Evolutionary conservation across 2,888 invertebrate genomes (phyloP).

Genomic region (Eurytoma californica): DNA sequence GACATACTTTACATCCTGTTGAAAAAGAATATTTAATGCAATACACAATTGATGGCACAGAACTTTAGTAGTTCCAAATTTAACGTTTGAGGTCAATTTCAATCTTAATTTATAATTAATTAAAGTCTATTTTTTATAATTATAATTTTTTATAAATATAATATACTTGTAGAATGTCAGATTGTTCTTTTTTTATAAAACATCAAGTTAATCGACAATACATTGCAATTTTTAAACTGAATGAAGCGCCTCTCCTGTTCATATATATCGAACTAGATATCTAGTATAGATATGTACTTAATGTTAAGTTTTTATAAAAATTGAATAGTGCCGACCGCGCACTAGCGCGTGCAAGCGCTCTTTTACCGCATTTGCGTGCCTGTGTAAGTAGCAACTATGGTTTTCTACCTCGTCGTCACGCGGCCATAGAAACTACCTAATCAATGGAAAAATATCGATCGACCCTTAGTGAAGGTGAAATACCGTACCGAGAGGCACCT

Average conservation of each 20-base stretch:
- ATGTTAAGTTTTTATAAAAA: not conserved
- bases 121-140: too few species aligned
- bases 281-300: too few species aligned
- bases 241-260: too few species aligned
- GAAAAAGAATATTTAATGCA: conserved; percentile 91
- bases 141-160: not conserved
- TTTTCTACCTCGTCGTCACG: conserved; percentile 47
- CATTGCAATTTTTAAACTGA: not conserved
- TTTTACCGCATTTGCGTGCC: not conserved
- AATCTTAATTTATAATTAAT: too few species aligned
- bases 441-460: conserved; percentile 69
- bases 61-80: conserved; percentile 50
- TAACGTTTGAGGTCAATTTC: not conserved
- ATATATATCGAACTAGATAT: too few species aligned
- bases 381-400: conserved; percentile 25
- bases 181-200: not conserved
- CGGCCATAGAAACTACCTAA: conserved; percentile 64
- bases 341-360: not conserved
- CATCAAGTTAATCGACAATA: not conserved
- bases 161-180: too few species aligned
- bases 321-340: not conserved
- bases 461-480: conserved; percentile 64
- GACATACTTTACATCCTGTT: conserved; percentile 89
- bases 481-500: conserved; percentile 50
- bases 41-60: conserved; percentile 69